Evolutionary conservation across 2,888 invertebrate genomes (phyloP), one percentile per base, ranked within the genome.

Genomic region (Axea sp.): DNA sequence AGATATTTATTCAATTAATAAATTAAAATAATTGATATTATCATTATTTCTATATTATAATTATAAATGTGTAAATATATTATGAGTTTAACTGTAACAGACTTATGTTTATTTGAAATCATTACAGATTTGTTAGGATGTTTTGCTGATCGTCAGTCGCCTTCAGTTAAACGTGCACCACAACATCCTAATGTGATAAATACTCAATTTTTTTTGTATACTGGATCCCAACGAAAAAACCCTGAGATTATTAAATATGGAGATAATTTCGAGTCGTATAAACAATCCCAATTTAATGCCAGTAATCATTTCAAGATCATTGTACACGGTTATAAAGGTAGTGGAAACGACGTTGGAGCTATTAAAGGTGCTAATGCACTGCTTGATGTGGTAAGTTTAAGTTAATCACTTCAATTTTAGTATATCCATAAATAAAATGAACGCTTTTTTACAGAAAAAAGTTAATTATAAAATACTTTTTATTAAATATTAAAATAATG

Each of bases 261-360:
- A 2, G 90, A 91, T 71, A 82, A 87, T 7, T 87, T 87, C 0
- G 79, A 83, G 55, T 89, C 90, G 0, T 82, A 91, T 12, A 76
- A 77, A 19, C 76, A 82, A 28, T 90, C 91, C 0, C 85, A 82
- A 30, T 90, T 90, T 73, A 86, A 90, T 75, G 77, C 81, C 0
- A 84, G 82, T 1, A 88, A 88, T 65, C 86, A 88, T 0, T 78
- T 90, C 17, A 91, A 90, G 78, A 84, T 91, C 35, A 82, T 91
- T 9, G 88, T 91, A 11, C 91, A 91, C 76, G 91, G 91, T 0
- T 91, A 89, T 79, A 90, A 90, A 84, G 90, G 91, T 39, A 90
- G 88, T 72, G 90, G 90, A 78, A 62, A 53, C 12, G 89, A 90
- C 64, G 83, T 81, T 30, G 89, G 89, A 9, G 88, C 88, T 0